Evolutionary conservation across 2,888 invertebrate genomes (phyloP), one percentile per base, ranked within the genome.

Genomic region (Pyrrhia umbra): DNA sequence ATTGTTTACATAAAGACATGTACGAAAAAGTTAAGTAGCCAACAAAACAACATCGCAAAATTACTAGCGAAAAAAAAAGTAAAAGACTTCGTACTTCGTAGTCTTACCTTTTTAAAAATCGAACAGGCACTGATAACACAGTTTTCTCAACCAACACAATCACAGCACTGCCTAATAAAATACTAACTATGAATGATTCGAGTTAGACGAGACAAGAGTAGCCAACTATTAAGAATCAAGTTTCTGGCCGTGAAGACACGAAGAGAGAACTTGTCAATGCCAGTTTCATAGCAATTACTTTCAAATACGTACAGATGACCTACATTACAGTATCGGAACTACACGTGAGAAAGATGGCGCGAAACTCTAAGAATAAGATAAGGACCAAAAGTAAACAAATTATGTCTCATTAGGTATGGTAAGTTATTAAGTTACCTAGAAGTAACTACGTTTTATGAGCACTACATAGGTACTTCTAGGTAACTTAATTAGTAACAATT

Each of bases 191-290:
- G 2, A 43, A 0, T 4, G 6, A 13, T 27, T 16, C 4, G 30
- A 15, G 6, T 21, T 46, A 61, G 46, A 42, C 66, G 43, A 61
- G 67, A 57, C 47, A 62, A 34, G 39, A 47, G 13, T 37, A 13
- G 45, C 16, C 52, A 57, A 34, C 50, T 56, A n/a, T 37, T 52
- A 56, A 56, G 68, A 55, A 49, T n/a, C n/a, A n/a, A n/a, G n/a
- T 49, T 27, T 6, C 6, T 42, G 77, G 13, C 77, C 77, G 51
- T 77, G 77, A 77, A 66, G 52, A 61, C 37, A 68, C 27, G n/a
- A 15, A 49, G 54, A 13, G 50, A 60, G 61, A 60, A 13, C 55
- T 18, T 9, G 65, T 66, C 75, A 77, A 72, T 77, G 77, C 42
- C 75, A 66, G 6, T 39, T 62, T 50, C 62, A 59, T 39, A 34